These are phyloP conservation scores for Lophius piscatorius DNA, from an alignment of 2,113 vertebrate genomes.

Conservation along the genomic window DNA sequence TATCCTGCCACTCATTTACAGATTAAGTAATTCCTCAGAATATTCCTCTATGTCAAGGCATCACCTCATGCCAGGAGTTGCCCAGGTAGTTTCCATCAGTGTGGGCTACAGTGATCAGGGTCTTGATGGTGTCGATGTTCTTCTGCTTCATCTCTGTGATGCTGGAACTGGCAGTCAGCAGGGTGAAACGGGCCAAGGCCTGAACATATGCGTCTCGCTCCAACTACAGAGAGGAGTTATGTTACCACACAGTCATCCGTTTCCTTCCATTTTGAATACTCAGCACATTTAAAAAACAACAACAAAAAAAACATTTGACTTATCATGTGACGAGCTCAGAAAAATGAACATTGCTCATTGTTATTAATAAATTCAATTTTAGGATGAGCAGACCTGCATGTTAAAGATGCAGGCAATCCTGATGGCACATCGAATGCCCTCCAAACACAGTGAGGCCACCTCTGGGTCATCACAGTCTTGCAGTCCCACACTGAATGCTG, in stretches of 20 bases:
- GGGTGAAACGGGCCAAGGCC: conserved; percentile 93
- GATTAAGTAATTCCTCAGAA: too few species aligned
- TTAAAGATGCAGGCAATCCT: conserved; percentile 95
- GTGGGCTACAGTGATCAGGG: conserved; percentile 96
- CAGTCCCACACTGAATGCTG: conserved; percentile 94
- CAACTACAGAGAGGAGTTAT: conserved; percentile 78
- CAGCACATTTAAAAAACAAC: too few species aligned
- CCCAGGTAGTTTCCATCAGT: conserved; percentile 97
- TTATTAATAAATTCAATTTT: too few species aligned
- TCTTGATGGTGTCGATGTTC: conserved; percentile 99
- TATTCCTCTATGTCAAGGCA: too few species aligned
- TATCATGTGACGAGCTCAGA: neutral
- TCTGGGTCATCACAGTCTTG: conserved; percentile 98
- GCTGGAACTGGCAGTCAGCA: conserved; percentile 96
- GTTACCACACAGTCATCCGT: neutral
- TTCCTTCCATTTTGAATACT: neutral
- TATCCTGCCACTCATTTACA: too few species aligned
- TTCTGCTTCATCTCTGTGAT: conserved; percentile 99
- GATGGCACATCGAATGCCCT: conserved; percentile 96
- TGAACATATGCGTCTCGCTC: conserved; percentile 97
- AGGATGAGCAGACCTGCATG: conserved; percentile 90
- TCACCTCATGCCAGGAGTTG: conserved; percentile 97
- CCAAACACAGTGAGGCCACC: conserved; percentile 92
- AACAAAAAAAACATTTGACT: neutral
- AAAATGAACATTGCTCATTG: too few species aligned